Conservation (phyloP, 1,140 invertebrate species). For the Sinella curviseta region DNA sequence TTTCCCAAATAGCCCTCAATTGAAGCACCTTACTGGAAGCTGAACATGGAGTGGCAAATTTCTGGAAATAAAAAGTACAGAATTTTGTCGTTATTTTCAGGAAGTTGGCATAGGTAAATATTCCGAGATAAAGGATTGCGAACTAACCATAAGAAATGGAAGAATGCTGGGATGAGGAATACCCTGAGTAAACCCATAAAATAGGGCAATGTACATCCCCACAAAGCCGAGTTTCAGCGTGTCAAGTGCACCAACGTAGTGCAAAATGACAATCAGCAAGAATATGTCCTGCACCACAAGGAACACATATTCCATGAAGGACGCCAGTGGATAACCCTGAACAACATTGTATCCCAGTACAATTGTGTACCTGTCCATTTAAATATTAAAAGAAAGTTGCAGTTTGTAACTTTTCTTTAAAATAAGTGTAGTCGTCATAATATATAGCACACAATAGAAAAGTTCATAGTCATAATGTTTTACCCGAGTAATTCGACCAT, state of each 20-base stretch:
- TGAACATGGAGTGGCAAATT: slow-evolving; percentile 48
- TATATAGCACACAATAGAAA: background rate
- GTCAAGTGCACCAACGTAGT: slow-evolving; percentile 36
- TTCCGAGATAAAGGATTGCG: no score
- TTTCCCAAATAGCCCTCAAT: slow-evolving; percentile 44
- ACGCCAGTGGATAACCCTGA: slow-evolving; percentile 39
- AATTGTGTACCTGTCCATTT: slow-evolving; percentile 47
- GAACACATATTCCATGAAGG: slow-evolving; percentile 48
- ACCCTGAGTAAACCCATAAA: slow-evolving; percentile 43
- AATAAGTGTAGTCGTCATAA: no score
- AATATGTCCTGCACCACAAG: slow-evolving; percentile 49
- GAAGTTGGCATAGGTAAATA: slow-evolving; percentile 17
- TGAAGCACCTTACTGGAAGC: slow-evolving; percentile 49
- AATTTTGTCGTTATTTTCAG: no score
- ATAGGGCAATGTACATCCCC: slow-evolving; percentile 45
- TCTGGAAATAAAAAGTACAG: slow-evolving; percentile 37
- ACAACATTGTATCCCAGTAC: slow-evolving; percentile 48
- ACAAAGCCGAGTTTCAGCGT: slow-evolving; percentile 32
- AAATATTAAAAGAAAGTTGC: no score
- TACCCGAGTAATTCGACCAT: slow-evolving; percentile 50
- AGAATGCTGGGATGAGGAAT: slow-evolving; percentile 40
- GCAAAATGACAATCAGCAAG: slow-evolving; percentile 46
- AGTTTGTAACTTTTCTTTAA: no score
- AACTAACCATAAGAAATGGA: slow-evolving; percentile 45
- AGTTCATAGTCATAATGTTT: slow-evolving; percentile 32